Percentiles rank a stretch among this genome's conserved stretches.
phyloP scores from a whole-genome alignment of 92 coral and sea anemone species.

The Umimayanthus chanpuru region DNA sequence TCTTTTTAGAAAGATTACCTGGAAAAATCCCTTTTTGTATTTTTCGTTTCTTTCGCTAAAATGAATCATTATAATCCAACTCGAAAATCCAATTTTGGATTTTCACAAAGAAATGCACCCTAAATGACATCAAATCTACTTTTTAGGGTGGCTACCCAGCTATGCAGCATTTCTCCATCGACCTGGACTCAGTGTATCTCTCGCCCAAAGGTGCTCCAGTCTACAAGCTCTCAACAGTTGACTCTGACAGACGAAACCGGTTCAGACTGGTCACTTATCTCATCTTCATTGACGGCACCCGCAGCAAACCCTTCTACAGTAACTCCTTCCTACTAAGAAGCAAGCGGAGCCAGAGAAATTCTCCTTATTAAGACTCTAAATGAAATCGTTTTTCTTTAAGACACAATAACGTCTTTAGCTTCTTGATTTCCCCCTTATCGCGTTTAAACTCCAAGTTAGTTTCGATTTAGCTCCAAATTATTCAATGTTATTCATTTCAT shows the following conservation, averaged over 20 bases:
- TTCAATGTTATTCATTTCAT: constrained; percentile 11
- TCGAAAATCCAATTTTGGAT: no score
- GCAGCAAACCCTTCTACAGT: constrained; percentile 85
- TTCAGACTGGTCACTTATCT: constrained; percentile 81
- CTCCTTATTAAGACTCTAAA: constrained; percentile 49
- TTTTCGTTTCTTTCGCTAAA: no score
- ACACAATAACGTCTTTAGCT: not conserved
- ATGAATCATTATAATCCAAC: no score
- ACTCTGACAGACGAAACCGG: constrained; percentile 91
- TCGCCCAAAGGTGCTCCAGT: constrained; percentile 89
- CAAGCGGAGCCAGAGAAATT: constrained; percentile 76
- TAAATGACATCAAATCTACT: not conserved
- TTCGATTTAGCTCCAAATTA: not conserved
- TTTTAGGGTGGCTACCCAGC: constrained; percentile 76
- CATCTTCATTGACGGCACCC: constrained; percentile 77
- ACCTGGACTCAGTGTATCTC: constrained; percentile 91
- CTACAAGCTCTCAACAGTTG: constrained; percentile 97
- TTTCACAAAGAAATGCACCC: no score
- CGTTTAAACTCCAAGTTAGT: not conserved
- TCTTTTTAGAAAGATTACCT: no score
- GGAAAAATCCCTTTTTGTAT: no score
- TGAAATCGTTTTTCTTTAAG: not conserved
- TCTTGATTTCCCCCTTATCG: not conserved
- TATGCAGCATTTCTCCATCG: constrained; percentile 91
- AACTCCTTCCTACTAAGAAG: constrained; percentile 88